Evolutionary conservation across 2,888 invertebrate genomes (phyloP).

Genomic region (Orthosia gothica): DNA sequence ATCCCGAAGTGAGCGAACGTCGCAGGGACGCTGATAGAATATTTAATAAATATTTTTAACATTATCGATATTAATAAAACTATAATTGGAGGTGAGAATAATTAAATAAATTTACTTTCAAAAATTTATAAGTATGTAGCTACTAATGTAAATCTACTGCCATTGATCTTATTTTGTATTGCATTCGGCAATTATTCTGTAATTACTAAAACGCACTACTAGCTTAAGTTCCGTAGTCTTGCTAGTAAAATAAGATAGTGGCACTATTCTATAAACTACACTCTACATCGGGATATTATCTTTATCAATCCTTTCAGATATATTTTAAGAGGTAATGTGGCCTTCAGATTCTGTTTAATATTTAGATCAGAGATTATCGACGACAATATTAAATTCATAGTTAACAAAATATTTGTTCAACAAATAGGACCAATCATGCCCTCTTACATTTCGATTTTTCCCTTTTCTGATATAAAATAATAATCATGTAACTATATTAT

Average conservation of each 20-base stretch:
- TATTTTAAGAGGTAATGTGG: conserved; percentile 38
- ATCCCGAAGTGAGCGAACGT: conserved; percentile 47
- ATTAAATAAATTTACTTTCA: conserved; percentile 9
- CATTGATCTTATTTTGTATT: conserved; percentile 14
- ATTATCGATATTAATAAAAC: conserved; percentile 16
- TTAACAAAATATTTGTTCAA: conserved; percentile 43
- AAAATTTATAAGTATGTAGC: conserved; percentile 10
- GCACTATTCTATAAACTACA: conserved; percentile 31
- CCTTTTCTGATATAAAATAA: conserved; percentile 37
- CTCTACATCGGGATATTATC: conserved; percentile 58
- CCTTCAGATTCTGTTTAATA: conserved; percentile 40
- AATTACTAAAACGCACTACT: conserved; percentile 25
- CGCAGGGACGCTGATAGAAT: conserved; percentile 11
- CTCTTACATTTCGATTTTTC: conserved; percentile 34
- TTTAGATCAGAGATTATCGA: conserved; percentile 41
- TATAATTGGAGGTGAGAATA: conserved; percentile 19
- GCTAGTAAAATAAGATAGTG: conserved; percentile 31
- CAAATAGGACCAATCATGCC: conserved; percentile 58
- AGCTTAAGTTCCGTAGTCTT: conserved; percentile 34
- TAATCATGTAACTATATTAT: conserved; percentile 46
- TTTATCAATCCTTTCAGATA: conserved; percentile 16
- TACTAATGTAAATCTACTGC: conserved; percentile 38
- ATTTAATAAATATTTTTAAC: conserved; percentile 16
- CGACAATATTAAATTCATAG: conserved; percentile 43
- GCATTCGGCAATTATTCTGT: conserved; percentile 20